Conservation (phyloP, 2,888 invertebrate genomes). For the Thecophora atra region DNA sequence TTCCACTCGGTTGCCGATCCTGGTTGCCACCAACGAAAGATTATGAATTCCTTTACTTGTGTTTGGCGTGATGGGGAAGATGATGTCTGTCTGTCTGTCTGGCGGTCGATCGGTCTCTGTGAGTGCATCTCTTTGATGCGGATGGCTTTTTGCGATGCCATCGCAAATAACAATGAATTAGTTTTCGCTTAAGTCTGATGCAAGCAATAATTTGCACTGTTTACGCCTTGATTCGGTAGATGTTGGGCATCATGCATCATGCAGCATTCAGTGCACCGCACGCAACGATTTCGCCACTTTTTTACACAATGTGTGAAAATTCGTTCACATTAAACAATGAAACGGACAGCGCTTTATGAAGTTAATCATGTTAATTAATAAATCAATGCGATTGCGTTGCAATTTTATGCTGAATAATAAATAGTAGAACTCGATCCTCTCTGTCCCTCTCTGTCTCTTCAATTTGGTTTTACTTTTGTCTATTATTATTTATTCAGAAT, state of each 20-base stretch:
- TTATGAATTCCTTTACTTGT: constrained; percentile 30
- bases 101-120: neutral
- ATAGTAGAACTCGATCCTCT: too few species aligned
- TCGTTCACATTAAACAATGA: neutral
- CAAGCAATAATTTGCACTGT: constrained; percentile 24
- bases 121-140: constrained; percentile 23
- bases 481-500: neutral
- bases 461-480: neutral
- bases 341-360: neutral
- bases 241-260: constrained; percentile 17
- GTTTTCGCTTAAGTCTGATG: constrained; percentile 34
- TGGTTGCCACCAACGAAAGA: constrained; percentile 34
- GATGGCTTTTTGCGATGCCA: constrained; percentile 32
- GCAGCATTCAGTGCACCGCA: constrained; percentile 1
- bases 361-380: constrained; percentile 18
- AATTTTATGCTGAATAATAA: constrained; percentile 2
- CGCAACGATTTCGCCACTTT: neutral
- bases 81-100: constrained; percentile 12
- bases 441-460: neutral
- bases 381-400: constrained; percentile 21
- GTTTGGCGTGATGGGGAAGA: constrained; percentile 16
- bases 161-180: constrained; percentile 37
- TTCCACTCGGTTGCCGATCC: neutral
- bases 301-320: constrained; percentile 15
- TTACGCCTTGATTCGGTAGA: constrained; percentile 11